Evolutionary conservation across 2,113 vertebrate genomes (phyloP).

Genomic region (Serranochromis macrocephalus): DNA sequence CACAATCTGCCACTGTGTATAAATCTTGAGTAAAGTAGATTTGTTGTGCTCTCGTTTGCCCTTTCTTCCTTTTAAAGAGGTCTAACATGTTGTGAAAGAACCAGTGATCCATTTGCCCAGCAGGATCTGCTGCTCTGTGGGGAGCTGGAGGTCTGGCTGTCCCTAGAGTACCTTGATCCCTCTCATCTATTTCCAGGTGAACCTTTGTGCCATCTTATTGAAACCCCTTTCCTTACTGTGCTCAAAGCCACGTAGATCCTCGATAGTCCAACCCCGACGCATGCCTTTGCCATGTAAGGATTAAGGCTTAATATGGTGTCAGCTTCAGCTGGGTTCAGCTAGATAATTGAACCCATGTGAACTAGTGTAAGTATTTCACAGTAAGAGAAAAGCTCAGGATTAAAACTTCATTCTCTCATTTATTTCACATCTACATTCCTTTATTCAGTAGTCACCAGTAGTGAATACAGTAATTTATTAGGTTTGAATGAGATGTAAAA

Average conservation of each 20-base stretch:
- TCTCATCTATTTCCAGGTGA: slow-evolving; percentile 51
- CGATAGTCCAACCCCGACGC: slow-evolving; percentile 2
- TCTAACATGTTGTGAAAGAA: slow-evolving; percentile 12
- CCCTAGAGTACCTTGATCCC: slow-evolving; percentile 37
- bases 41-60: slow-evolving; percentile 12
- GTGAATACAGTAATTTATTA: background rate
- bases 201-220: slow-evolving; percentile 23
- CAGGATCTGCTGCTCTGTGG: slow-evolving; percentile 40
- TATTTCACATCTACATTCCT: background rate
- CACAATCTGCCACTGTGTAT: background rate
- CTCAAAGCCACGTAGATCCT: slow-evolving; percentile 39
- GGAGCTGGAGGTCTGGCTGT: slow-evolving; percentile 37
- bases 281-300: slow-evolving; percentile 1
- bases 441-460: background rate
- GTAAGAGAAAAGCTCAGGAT: background rate
- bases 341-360: background rate
- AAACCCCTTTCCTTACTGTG: slow-evolving; percentile 28
- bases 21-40: slow-evolving; percentile 40
- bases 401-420: background rate
- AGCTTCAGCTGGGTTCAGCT: background rate
- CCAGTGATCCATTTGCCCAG: slow-evolving; percentile 35
- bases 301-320: slow-evolving; percentile 12
- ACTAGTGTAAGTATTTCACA: background rate
- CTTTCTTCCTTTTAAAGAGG: slow-evolving; percentile 47
- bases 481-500: background rate